These are phyloP conservation scores for Aramus guarauna DNA, from an alignment of 2,113 vertebrate species.

Conservation along the genomic window DNA sequence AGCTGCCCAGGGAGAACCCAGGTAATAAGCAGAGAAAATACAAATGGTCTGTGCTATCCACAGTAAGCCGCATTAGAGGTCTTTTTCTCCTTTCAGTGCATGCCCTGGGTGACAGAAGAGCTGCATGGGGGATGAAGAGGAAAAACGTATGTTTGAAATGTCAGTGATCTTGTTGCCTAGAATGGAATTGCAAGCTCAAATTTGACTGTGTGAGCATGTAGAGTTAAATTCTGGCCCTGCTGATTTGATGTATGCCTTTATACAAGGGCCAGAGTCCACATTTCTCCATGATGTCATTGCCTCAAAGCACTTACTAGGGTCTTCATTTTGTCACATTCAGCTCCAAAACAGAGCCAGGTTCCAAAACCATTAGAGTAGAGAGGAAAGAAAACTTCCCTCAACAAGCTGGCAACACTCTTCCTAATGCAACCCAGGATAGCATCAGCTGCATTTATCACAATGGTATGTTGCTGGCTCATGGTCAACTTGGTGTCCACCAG, in stretches of 20 bases:
- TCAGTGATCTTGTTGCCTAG: not conserved
- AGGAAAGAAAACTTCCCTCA: not conserved
- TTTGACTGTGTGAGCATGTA: not conserved
- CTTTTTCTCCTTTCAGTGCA: not conserved
- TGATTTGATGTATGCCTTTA: not conserved
- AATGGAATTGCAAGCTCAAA: not conserved
- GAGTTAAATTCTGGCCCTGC: not conserved
- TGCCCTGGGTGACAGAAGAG: not conserved
- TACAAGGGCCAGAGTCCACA: not conserved
- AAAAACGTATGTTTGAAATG: not conserved
- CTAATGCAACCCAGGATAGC: not conserved
- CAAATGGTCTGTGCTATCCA: not conserved
- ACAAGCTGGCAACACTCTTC: not conserved
- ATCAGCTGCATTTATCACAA: not conserved
- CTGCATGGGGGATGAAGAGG: not conserved
- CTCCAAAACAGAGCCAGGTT: not conserved
- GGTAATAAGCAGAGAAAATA: not conserved
- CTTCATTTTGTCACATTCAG: not conserved
- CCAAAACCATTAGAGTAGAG: not conserved
- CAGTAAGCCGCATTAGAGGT: too few relatives aligned
- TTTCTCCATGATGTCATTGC: not conserved
- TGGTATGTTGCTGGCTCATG: fast-evolving
- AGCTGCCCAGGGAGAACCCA: not conserved
- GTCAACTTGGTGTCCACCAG: not conserved
- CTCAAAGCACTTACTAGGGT: not conserved